Evolutionary conservation across 2,888 invertebrate genomes (phyloP).

Genomic region (Drosophila austrosaltans): DNA sequence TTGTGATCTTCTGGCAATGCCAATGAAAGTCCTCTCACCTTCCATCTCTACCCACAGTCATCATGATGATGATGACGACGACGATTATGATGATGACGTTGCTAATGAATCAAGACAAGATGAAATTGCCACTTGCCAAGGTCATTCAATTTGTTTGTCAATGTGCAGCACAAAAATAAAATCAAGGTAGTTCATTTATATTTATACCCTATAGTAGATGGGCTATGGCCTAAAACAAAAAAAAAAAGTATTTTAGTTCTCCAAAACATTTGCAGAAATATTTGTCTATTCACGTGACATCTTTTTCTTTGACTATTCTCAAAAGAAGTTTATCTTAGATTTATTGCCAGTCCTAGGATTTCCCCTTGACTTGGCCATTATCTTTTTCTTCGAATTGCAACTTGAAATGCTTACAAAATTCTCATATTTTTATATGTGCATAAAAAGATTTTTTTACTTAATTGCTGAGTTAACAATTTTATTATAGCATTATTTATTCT

Average conservation of each 20-base stretch:
- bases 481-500: too few relatives aligned
- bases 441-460: too few relatives aligned
- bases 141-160: constrained; percentile 56
- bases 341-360: too few relatives aligned
- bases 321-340: too few relatives aligned
- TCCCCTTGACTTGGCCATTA: too few relatives aligned
- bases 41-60: constrained; percentile 23
- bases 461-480: too few relatives aligned
- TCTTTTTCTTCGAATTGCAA: too few relatives aligned
- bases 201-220: constrained; percentile 19
- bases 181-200: constrained; percentile 57
- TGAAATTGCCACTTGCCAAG: constrained; percentile 56
- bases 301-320: too few relatives aligned
- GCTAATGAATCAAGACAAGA: constrained; percentile 65
- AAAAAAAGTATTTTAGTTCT: not conserved
- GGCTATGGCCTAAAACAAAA: not conserved
- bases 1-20: constrained; percentile 71
- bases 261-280: not conserved
- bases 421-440: too few relatives aligned
- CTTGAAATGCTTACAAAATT: too few relatives aligned
- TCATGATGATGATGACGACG: not conserved
- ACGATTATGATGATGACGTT: constrained; percentile 50
- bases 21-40: constrained; percentile 63
- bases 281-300: too few relatives aligned
- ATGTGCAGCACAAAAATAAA: constrained; percentile 65